Percentiles rank a stretch among this genome's conserved stretches.
These are phyloP conservation scores for Caenorhabditis panamensis DNA, from an alignment of 2,888 invertebrate species.

Conservation along the genomic window DNA sequence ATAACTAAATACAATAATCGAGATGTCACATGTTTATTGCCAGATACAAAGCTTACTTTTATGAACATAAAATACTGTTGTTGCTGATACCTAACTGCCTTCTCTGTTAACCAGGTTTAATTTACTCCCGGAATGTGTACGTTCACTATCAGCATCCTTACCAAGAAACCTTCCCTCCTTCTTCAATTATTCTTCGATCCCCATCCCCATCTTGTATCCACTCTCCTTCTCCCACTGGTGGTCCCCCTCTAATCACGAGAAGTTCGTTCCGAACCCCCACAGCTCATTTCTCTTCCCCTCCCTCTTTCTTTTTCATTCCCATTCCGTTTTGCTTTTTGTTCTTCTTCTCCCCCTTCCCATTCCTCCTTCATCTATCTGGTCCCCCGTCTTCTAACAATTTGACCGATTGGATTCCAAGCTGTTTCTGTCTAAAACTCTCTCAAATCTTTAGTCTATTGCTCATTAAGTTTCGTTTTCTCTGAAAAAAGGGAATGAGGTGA, in stretches of 20 bases:
- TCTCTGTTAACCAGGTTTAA: too few relatives aligned
- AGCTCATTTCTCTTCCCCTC: constrained; percentile 25
- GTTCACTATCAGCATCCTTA: too few relatives aligned
- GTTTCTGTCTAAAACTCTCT: constrained; percentile 2
- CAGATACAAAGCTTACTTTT: too few relatives aligned
- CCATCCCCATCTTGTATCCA: too few relatives aligned
- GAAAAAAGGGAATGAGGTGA: neutral
- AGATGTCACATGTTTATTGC: too few relatives aligned
- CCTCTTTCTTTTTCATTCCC: constrained; percentile 16
- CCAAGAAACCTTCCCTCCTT: too few relatives aligned
- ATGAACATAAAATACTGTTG: too few relatives aligned
- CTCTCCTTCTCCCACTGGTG: neutral
- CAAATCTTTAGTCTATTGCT: neutral
- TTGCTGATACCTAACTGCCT: too few relatives aligned
- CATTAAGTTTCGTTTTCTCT: constrained; percentile 30
- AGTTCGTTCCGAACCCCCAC: constrained; percentile 25
- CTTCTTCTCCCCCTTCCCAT: neutral
- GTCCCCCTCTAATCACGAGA: constrained; percentile 8
- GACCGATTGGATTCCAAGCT: constrained; percentile 40
- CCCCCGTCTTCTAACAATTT: constrained; percentile 29
- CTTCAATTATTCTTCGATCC: constrained; percentile 25
- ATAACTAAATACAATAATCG: too few relatives aligned
- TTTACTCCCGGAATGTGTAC: too few relatives aligned
- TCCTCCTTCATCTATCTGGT: constrained; percentile 33
- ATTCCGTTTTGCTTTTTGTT: constrained; percentile 24